These are phyloP conservation scores for Dicrurus megarhynchus DNA, from an alignment of 2,113 vertebrate species.

Conservation along the genomic window DNA sequence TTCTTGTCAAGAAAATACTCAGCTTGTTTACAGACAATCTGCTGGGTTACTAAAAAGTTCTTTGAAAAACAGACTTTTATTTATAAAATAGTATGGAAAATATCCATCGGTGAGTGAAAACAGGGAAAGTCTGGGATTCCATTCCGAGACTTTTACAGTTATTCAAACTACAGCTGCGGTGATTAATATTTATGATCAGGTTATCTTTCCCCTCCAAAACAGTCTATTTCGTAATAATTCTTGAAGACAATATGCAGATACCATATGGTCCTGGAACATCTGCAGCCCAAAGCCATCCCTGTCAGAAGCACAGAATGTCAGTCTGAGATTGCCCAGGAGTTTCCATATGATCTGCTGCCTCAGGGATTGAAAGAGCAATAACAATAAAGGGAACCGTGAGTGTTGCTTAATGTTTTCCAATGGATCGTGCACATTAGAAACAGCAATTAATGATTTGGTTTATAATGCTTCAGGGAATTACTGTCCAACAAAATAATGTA, in stretches of 20 bases:
- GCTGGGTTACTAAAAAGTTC: neutral
- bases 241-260: constrained; percentile 25
- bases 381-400: constrained; percentile 39
- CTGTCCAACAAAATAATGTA: constrained; percentile 69
- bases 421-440: constrained; percentile 41
- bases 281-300: constrained; percentile 29
- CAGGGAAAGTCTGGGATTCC: constrained; percentile 7
- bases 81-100: neutral
- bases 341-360: constrained; percentile 36
- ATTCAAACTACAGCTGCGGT: neutral
- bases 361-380: constrained; percentile 29
- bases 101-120: neutral
- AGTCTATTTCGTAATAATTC: neutral
- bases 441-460: constrained; percentile 74
- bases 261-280: constrained; percentile 45
- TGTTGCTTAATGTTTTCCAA: constrained; percentile 65
- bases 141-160: neutral
- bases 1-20: neutral
- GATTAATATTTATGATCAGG: constrained; percentile 17
- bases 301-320: constrained; percentile 5
- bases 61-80: neutral
- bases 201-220: constrained; percentile 2
- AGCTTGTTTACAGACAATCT: neutral
- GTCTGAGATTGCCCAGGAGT: constrained; percentile 2
- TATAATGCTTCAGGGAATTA: constrained; percentile 67